Percentiles rank a stretch among this genome's conserved stretches.
Evolutionary conservation across 2,113 vertebrate genomes (phyloP).

Genomic region (Ameiurus melas): DNA sequence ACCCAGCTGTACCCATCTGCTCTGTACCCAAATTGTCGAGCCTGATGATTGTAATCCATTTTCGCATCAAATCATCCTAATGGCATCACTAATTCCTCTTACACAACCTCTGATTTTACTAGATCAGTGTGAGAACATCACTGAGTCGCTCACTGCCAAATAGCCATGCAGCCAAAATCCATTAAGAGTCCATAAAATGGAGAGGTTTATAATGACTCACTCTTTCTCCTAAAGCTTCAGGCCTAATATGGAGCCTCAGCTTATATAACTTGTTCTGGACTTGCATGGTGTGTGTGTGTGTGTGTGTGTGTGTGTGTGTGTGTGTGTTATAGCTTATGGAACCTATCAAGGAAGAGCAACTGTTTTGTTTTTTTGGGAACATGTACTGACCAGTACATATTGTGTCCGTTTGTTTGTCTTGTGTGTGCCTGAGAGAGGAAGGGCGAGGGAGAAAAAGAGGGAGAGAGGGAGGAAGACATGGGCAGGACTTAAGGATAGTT

Average conservation of each 20-base stretch:
- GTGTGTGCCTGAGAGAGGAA: not conserved
- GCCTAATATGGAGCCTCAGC: conserved; percentile 20
- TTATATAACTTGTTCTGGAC: conserved; percentile 22
- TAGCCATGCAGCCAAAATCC: not conserved
- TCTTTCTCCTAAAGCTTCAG: not conserved
- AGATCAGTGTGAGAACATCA: not conserved
- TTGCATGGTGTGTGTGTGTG: not conserved
- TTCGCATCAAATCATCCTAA: not conserved
- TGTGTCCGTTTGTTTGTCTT: conserved; percentile 22
- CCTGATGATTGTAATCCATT: not conserved
- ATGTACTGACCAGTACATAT: not conserved
- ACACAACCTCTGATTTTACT: not conserved
- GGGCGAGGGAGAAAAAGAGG: conserved; percentile 18
- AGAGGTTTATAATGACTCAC: conserved; percentile 13
- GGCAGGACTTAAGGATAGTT: conserved; percentile 34
- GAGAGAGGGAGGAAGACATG: conserved; percentile 31
- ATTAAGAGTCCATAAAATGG: not conserved
- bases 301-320: conserved; percentile 14
- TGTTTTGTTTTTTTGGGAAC: not conserved
- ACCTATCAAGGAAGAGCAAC: not conserved
- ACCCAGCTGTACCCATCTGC: not conserved
- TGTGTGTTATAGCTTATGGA: not conserved
- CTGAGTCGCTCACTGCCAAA: not conserved
- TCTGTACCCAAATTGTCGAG: not conserved
- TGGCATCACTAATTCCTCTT: not conserved